phyloP scores from a whole-genome alignment of 2,888 invertebrate species.

The Parochlus steinenii region DNA sequence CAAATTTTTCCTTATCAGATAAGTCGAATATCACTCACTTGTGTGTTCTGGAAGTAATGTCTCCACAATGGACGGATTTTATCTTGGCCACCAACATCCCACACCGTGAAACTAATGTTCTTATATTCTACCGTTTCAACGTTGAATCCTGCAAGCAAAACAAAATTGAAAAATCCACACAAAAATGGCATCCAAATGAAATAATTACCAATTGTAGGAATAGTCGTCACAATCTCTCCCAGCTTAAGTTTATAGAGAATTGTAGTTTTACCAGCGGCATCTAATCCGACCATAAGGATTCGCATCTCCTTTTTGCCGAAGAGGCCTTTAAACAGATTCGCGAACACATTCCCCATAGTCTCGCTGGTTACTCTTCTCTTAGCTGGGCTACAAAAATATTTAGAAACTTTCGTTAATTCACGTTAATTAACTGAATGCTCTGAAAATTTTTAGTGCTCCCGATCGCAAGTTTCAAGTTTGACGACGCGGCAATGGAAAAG shows the following conservation, averaged over 20 bases:
- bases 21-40: too few species aligned
- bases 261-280: conserved; percentile 99
- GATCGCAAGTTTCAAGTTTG: too few species aligned
- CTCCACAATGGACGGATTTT: conserved; percentile 96
- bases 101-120: conserved; percentile 97
- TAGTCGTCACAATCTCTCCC: conserved; percentile 19
- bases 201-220: conserved; percentile 43
- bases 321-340: conserved; percentile 95
- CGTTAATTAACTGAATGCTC: too few species aligned
- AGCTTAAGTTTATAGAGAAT: conserved; percentile 99
- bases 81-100: conserved; percentile 97
- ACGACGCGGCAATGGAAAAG: too few species aligned
- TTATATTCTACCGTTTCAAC: conserved; percentile 98
- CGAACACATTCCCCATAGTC: conserved; percentile 95
- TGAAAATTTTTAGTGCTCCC: too few species aligned
- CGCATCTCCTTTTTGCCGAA: conserved; percentile 99
- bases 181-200: too few species aligned
- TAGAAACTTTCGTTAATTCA: too few species aligned
- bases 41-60: conserved; percentile 97
- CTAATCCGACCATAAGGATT: conserved; percentile 98
- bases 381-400: too few species aligned
- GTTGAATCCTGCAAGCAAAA: too few species aligned
- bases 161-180: too few species aligned
- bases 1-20: too few species aligned
- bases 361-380: too few species aligned